Evolutionary conservation across 2,888 invertebrate species (phyloP).

Genomic region (Ethmia dodecea): DNA sequence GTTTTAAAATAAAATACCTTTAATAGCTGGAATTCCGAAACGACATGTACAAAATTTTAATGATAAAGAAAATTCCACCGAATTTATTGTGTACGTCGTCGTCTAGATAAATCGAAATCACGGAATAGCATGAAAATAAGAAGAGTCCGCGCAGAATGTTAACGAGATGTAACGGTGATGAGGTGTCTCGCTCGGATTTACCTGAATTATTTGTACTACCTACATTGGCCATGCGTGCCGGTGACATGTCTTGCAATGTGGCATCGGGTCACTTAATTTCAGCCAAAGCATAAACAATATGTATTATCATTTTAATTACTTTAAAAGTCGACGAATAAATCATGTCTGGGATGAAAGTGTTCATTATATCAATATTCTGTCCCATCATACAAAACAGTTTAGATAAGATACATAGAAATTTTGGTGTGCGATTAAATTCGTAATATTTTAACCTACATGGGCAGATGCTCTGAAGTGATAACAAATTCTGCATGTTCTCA

Average conservation of each 20-base stretch:
- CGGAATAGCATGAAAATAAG: conserved; percentile 55
- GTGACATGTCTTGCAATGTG: no score
- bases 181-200: conserved; percentile 59
- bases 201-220: conserved; percentile 66
- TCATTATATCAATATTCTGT: no score
- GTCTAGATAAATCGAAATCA: conserved; percentile 44
- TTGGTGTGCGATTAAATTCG: no score
- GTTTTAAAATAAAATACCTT: conserved; percentile 14
- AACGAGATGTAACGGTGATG: conserved; percentile 60
- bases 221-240: conserved; percentile 50
- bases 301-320: no score
- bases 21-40: conserved; percentile 30
- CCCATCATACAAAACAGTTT: no score
- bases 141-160: conserved; percentile 52
- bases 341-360: no score
- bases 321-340: no score
- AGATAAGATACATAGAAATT: no score
- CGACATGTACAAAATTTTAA: conserved; percentile 37
- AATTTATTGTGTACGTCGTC: not conserved
- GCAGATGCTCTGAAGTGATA: conserved; percentile 21
- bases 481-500: conserved; percentile 22
- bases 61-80: conserved; percentile 14
- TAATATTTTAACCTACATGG: no score
- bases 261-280: no score
- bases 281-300: no score